phyloP scores from a whole-genome alignment of 2,113 vertebrate genomes.

The Circaetus cinerascens region DNA sequence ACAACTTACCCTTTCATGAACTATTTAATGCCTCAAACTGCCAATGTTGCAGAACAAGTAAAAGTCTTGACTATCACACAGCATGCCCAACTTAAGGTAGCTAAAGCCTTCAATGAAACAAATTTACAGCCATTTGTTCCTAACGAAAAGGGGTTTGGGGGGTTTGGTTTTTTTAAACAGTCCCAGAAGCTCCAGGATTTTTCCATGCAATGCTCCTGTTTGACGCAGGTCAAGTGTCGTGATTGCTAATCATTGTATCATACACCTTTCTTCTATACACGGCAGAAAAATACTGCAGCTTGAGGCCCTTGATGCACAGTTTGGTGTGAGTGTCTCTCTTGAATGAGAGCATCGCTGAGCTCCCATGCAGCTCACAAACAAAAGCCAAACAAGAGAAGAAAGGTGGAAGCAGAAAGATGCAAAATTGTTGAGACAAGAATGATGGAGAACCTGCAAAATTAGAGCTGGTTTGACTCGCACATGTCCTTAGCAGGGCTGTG shows the following conservation, averaged over 20 bases:
- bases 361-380: background rate
- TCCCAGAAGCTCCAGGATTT: background rate
- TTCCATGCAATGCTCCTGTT: background rate
- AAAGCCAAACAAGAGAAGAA: background rate
- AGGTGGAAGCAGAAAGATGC: background rate
- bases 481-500: background rate
- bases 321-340: background rate
- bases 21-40: background rate
- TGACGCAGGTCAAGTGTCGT: fast-evolving
- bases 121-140: background rate
- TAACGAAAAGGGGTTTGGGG: background rate
- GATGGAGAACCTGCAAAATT: background rate
- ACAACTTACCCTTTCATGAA: background rate
- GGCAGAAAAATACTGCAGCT: background rate
- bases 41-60: background rate
- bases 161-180: background rate
- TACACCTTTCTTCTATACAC: background rate
- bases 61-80: background rate
- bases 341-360: background rate
- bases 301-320: background rate
- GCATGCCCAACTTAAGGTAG: background rate
- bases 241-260: background rate
- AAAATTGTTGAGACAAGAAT: background rate
- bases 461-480: too few species aligned
- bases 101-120: background rate